Evolutionary conservation across 2,113 vertebrate genomes (phyloP).

Genomic region (Pelusios castaneus): DNA sequence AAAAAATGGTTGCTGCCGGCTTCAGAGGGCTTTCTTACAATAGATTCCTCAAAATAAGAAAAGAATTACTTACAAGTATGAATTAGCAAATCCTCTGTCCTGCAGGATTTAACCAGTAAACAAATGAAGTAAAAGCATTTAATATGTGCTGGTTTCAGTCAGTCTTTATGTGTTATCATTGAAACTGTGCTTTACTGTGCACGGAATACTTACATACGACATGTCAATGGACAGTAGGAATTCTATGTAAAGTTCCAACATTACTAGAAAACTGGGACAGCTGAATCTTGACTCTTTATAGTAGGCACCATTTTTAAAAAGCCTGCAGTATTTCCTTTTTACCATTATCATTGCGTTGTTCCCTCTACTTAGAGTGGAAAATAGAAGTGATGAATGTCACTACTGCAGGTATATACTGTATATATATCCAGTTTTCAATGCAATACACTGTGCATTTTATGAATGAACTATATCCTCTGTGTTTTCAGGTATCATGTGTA

Average conservation of each 20-base stretch:
- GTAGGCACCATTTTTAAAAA: neutral
- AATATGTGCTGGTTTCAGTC: neutral
- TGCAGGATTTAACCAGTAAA: neutral
- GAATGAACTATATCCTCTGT: neutral
- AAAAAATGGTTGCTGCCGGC: neutral
- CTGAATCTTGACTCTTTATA: neutral
- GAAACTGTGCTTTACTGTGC: neutral
- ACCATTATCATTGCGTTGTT: accelerated
- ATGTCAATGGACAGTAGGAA: accelerated
- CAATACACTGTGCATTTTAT: accelerated
- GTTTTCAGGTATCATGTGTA: accelerated
- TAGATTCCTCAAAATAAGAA: neutral
- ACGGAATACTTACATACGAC: accelerated
- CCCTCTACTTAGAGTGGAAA: neutral
- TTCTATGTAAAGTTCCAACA: accelerated
- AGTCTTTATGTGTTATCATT: neutral
- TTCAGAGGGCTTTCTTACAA: neutral
- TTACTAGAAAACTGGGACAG: neutral
- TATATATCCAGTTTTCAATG: accelerated
- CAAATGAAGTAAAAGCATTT: neutral
- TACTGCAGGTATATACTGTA: accelerated
- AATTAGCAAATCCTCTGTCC: neutral
- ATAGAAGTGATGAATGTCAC: accelerated
- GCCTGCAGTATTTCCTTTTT: neutral
- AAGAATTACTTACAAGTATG: neutral